phyloP scores from a whole-genome alignment of 1,140 invertebrate species.

The Drosophila erecta region DNA sequence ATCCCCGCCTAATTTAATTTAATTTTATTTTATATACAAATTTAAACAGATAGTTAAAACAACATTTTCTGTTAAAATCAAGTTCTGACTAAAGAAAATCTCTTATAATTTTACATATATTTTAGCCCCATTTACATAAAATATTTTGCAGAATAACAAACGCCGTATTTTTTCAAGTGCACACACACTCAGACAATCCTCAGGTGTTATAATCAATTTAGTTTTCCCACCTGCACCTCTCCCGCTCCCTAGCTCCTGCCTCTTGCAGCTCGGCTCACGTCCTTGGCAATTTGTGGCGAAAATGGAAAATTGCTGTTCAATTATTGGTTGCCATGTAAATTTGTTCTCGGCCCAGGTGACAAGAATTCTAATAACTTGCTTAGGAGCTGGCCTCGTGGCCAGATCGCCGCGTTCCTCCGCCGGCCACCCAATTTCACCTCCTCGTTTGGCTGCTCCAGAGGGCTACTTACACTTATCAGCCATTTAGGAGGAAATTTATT shows the following conservation, averaged over 20 bases:
- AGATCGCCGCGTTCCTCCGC: neutral
- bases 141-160: neutral
- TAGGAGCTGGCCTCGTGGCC: slow-evolving; percentile 18
- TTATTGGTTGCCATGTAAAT: slow-evolving; percentile 78
- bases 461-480: slow-evolving; percentile 60
- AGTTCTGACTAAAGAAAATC: no score
- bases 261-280: slow-evolving; percentile 48
- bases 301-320: slow-evolving; percentile 83
- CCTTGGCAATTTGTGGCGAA: slow-evolving; percentile 74
- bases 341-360: slow-evolving; percentile 65
- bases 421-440: neutral
- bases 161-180: neutral
- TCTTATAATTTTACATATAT: no score
- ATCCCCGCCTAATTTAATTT: no score
- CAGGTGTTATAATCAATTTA: slow-evolving; percentile 76
- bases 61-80: no score
- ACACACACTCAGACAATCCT: slow-evolving; percentile 17
- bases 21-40: no score
- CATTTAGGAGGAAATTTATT: slow-evolving; percentile 79
- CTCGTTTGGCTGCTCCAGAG: neutral
- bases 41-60: no score
- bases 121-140: no score
- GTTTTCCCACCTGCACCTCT: slow-evolving; percentile 24
- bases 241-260: neutral
- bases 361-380: slow-evolving; percentile 81